These are phyloP conservation scores for Coreoperca whiteheadi DNA, from an alignment of 2,113 vertebrate species.

Conservation along the genomic window DNA sequence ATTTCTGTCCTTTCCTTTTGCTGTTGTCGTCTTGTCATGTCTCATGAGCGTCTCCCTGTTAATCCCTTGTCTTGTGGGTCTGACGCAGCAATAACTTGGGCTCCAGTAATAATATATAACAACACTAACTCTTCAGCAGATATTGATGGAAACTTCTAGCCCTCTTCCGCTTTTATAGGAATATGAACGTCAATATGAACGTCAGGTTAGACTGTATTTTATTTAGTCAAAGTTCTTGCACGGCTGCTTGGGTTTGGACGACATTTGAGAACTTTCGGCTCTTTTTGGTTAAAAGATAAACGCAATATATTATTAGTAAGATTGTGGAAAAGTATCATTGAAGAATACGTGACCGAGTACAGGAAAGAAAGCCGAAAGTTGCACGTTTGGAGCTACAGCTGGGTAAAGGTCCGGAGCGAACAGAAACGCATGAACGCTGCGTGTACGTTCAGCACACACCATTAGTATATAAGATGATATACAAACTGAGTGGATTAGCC, in stretches of 20 bases:
- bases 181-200: too few relatives aligned
- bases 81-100: too few relatives aligned
- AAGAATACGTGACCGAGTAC: neutral
- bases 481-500: slow-evolving; percentile 5
- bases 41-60: neutral
- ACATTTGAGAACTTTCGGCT: neutral
- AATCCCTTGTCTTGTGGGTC: neutral
- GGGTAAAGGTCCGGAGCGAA: too few relatives aligned
- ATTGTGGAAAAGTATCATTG: neutral
- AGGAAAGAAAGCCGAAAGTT: neutral
- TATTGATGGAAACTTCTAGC: neutral
- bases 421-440: too few relatives aligned
- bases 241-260: neutral
- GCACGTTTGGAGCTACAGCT: too few relatives aligned
- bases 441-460: too few relatives aligned
- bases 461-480: too few relatives aligned
- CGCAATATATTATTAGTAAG: too few relatives aligned
- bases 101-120: too few relatives aligned
- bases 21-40: neutral
- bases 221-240: too few relatives aligned
- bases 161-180: too few relatives aligned
- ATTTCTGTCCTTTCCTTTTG: neutral
- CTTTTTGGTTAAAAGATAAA: neutral
- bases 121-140: neutral
- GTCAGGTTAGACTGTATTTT: neutral